Evolutionary conservation across 1,140 invertebrate genomes (phyloP).

Genomic region (Apis dorsata): DNA sequence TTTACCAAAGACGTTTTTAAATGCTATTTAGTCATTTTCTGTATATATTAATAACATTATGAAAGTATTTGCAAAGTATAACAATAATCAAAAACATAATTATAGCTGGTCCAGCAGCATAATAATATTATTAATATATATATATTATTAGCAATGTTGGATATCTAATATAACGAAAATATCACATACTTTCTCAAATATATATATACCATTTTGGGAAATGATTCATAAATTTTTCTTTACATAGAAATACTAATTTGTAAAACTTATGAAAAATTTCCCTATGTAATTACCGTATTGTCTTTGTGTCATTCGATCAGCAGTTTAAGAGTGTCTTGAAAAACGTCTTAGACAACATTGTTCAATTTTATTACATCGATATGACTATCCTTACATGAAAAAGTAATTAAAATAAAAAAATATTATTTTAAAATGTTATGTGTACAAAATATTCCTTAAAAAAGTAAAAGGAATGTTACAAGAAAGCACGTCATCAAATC

Average conservation of each 20-base stretch:
- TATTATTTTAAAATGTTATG: background rate
- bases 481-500: background rate
- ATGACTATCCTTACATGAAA: background rate
- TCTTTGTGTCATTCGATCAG: conserved; percentile 74
- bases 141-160: background rate
- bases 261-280: conserved; percentile 24
- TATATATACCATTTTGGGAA: background rate
- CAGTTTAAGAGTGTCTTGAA: conserved; percentile 66
- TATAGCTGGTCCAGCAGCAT: conserved; percentile 54
- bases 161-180: background rate
- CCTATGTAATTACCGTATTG: conserved; percentile 68
- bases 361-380: background rate
- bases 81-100: conserved; percentile 4
- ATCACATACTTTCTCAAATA: background rate
- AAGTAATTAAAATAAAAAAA: background rate
- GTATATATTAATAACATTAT: conserved; percentile 30
- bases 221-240: conserved; percentile 18
- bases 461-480: background rate
- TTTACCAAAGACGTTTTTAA: conserved; percentile 2
- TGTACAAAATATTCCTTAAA: background rate
- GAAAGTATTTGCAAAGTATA: conserved; percentile 23
- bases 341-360: conserved; percentile 25
- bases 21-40: background rate
- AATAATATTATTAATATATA: conserved; percentile 8
- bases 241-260: background rate